Evolutionary conservation across 2,113 vertebrate genomes (phyloP).

Genomic region (Aptenodytes patagonicus): DNA sequence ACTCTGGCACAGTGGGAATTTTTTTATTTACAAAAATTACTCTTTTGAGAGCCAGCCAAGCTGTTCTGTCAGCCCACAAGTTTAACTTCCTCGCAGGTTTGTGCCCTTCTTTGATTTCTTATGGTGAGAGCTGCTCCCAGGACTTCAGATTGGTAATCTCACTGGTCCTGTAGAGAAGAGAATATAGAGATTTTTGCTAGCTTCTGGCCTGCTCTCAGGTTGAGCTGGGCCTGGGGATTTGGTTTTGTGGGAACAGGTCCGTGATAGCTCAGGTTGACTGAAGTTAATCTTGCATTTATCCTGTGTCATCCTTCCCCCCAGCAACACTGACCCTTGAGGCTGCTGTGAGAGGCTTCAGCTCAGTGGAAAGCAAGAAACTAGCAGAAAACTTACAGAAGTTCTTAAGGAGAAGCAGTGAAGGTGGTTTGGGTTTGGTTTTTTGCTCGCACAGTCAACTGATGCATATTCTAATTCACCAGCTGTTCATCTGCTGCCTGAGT

Average conservation of each 20-base stretch:
- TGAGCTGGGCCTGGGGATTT: neutral
- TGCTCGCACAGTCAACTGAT: neutral
- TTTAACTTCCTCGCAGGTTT: fast-evolving
- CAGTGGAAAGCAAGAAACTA: neutral
- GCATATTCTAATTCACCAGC: neutral
- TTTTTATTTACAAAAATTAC: neutral
- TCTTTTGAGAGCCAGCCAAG: neutral
- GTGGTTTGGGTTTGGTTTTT: neutral
- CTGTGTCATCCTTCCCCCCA: neutral
- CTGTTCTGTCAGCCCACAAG: neutral
- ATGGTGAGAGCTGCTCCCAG: neutral
- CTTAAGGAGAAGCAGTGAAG: neutral
- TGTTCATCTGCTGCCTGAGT: neutral
- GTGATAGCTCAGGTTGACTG: neutral
- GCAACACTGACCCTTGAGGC: neutral
- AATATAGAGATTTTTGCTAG: neutral
- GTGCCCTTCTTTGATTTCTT: neutral
- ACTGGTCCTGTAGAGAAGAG: neutral
- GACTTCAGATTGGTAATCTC: neutral
- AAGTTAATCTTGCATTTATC: neutral
- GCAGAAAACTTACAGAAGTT: neutral
- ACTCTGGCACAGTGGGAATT: neutral
- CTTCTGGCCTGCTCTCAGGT: neutral
- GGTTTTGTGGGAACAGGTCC: neutral
- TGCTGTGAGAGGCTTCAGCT: neutral